A percentile compares a stretch with the other conserved stretches of the same genome.
phyloP scores from a whole-genome alignment of 2,113 vertebrate genomes.

The Oophaga pumilio region DNA sequence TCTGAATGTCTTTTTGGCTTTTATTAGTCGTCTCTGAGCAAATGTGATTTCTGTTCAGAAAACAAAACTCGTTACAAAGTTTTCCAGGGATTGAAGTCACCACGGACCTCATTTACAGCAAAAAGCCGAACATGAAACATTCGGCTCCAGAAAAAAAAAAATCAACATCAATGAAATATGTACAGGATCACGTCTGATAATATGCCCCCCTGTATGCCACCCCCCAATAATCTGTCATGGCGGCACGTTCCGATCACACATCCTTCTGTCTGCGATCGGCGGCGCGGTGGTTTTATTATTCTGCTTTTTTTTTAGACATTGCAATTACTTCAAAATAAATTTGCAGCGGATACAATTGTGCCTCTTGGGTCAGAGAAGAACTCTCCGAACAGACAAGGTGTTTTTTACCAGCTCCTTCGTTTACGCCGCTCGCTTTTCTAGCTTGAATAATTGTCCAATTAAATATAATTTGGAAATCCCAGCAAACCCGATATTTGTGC shows the following conservation, averaged over 20 bases:
- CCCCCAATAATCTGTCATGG: too few relatives aligned
- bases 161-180: not conserved
- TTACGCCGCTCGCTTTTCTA: conserved; percentile 94
- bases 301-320: conserved; percentile 77
- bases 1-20: not conserved
- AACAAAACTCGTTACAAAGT: conserved; percentile 36
- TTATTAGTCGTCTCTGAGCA: not conserved
- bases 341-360: conserved; percentile 91
- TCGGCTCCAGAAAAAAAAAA: conserved; percentile 11
- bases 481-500: conserved; percentile 89
- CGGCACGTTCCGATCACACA: too few relatives aligned
- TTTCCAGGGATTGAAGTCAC: conserved; percentile 13
- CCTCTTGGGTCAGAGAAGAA: conserved; percentile 98
- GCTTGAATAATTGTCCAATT: conserved; percentile 99
- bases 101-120: conserved; percentile 34
- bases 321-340: conserved; percentile 99
- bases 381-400: conserved; percentile 96
- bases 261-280: too few relatives aligned
- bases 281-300: conserved; percentile 75
- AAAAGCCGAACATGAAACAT: conserved; percentile 25
- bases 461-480: conserved; percentile 97
- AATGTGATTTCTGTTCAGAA: not conserved
- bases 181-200: not conserved
- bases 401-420: conserved; percentile 98
- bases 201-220: not conserved